Conservation (phyloP, 2,797 vertebrate genomes). For the Coccyzus lansbergi region DNA sequence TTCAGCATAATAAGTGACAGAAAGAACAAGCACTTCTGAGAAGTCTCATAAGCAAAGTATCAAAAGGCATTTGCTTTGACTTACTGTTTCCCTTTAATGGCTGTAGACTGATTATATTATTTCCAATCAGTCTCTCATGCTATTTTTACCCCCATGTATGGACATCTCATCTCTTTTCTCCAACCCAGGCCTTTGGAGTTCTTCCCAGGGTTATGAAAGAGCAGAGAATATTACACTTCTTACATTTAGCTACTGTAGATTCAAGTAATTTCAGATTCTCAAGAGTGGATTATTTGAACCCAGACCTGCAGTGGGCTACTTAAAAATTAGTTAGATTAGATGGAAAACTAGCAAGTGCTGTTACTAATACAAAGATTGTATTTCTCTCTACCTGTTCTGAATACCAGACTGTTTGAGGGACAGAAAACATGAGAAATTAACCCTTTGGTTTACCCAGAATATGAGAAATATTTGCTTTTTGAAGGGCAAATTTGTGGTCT, state of each 20-base stretch:
- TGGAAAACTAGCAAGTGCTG: background rate
- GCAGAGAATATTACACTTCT: background rate
- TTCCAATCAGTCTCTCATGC: background rate
- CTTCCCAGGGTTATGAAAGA: slow-evolving; percentile 24
- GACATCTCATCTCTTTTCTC: slow-evolving; percentile 18
- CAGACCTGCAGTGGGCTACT: background rate
- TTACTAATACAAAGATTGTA: background rate
- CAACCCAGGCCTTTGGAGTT: slow-evolving; percentile 31
- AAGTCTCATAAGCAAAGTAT: slow-evolving; percentile 5
- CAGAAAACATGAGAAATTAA: background rate
- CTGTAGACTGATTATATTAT: background rate
- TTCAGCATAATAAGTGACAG: background rate
- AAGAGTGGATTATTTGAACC: background rate
- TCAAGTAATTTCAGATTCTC: background rate
- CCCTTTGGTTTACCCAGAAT: background rate
- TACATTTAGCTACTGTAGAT: slow-evolving; percentile 37
- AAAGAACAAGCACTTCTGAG: background rate
- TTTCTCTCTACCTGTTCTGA: background rate
- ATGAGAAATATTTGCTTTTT: background rate
- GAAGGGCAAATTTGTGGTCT: background rate
- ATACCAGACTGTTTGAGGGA: background rate
- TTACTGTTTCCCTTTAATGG: slow-evolving; percentile 58
- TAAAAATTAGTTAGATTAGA: background rate
- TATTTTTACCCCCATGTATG: slow-evolving; percentile 57
- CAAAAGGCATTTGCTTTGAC: background rate